Conservation (phyloP, 2,888 invertebrate species). For the Atrina japonica region DNA sequence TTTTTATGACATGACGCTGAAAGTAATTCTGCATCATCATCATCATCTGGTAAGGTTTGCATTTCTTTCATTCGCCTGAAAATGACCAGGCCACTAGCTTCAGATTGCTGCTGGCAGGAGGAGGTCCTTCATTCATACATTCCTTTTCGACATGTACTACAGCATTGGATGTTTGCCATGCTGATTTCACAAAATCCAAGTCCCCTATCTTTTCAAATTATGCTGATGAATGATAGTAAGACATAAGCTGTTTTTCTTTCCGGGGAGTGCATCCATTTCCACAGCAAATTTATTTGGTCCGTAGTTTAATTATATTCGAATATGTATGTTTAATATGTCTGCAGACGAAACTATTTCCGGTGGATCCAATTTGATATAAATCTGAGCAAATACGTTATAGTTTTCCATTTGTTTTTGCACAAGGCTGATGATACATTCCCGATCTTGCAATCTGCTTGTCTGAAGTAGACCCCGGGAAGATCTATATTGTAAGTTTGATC, state of each 20-base stretch:
- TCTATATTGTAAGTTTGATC: no score
- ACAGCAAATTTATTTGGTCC: conserved; percentile 9
- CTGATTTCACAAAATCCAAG: conserved; percentile 8
- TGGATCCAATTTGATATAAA: background rate
- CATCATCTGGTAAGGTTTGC: conserved; percentile 12
- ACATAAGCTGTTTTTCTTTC: background rate
- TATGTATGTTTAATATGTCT: background rate
- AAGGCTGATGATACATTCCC: no score
- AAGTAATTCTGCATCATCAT: conserved; percentile 24
- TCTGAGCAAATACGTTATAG: background rate
- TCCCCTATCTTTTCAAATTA: conserved; percentile 7
- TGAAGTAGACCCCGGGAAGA: no score
- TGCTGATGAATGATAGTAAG: conserved; percentile 17
- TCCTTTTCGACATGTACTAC: conserved; percentile 6
- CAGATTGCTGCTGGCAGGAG: background rate
- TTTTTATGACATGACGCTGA: conserved; percentile 9
- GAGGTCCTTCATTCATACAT: conserved; percentile 23
- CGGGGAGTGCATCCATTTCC: conserved; percentile 4
- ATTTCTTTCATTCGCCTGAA: conserved; percentile 14
- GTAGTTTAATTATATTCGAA: conserved; percentile 3
- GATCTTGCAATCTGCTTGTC: no score
- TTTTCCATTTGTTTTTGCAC: conserved; percentile 9
- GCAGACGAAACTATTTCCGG: background rate
- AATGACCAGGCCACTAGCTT: conserved; percentile 20
- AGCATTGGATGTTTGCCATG: conserved; percentile 23